phyloP scores from a whole-genome alignment of 1,140 invertebrate genomes.

The Cecropterus lyciades region DNA sequence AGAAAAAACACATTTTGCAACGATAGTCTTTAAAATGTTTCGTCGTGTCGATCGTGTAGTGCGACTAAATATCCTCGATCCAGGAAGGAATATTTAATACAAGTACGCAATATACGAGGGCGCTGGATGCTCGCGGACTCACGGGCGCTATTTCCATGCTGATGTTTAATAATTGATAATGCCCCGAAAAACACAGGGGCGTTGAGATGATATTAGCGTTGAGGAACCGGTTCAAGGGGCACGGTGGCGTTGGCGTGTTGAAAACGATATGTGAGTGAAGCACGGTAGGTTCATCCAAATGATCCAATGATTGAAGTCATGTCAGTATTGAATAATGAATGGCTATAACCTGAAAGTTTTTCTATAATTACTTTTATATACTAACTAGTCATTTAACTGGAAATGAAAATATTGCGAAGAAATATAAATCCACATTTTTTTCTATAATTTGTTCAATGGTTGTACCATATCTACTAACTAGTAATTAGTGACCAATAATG shows the following conservation, averaged over 20 bases:
- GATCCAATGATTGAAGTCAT: no score
- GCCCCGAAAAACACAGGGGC: conserved; percentile 79
- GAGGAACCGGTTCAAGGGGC: neutral
- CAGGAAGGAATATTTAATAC: conserved; percentile 77
- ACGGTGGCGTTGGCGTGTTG: neutral
- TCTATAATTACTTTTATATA: no score
- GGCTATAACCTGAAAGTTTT: no score
- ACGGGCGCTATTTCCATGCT: conserved; percentile 81
- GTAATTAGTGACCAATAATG: no score
- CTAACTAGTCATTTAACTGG: no score
- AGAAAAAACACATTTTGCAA: no score
- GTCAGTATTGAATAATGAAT: no score
- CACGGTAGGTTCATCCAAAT: no score
- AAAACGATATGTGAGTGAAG: neutral
- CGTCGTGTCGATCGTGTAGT: conserved; percentile 37
- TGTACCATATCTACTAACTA: no score
- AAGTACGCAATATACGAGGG: conserved; percentile 70
- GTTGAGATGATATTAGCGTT: conserved; percentile 56
- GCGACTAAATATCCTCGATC: conserved; percentile 51
- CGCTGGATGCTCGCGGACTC: conserved; percentile 67
- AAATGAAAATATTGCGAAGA: no score
- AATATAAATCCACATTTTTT: no score
- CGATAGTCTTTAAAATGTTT: neutral
- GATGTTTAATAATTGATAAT: conserved; percentile 84
- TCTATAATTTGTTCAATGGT: no score